Base-by-base conservation (phyloP, 2,888 invertebrate species). In the Graphium colonna region DNA sequence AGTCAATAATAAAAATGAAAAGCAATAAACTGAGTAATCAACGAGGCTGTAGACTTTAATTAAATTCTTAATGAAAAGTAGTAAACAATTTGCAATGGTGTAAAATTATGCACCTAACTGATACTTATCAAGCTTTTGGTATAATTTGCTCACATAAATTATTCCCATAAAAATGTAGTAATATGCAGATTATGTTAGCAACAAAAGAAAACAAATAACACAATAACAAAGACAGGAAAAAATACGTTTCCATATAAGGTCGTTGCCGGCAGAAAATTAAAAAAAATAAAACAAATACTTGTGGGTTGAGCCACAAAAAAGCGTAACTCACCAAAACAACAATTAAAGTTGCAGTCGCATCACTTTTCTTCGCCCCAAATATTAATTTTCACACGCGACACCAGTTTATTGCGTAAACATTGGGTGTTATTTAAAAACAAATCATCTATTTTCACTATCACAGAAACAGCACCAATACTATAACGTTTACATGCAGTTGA, bases 401-500 rank as follows among this genome's bases (percentile, higher is more conserved):
- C 21, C 12, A 42, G 21, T 47, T 47, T 40, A 39, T 55, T 52
- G 43, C 50, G 50, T 51, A 53, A 58, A 53, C 33, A 42, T 46
- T 33, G 17, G 31, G 9, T 12, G 44, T 21, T 41, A 13, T 18
- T 47, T 41, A 28, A 26, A 16, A 9, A 17, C 15, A 46, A 16
- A 43, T 10, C 3, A 21, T 51, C 44, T 41, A 31, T 31, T 39
- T 51, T 17, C 46, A 44, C 48, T 53, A 50, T 58, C 49, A 56
- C 52, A 55, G 55, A 36, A 31, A 49, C 40, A 52, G 51, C 50
- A 51, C 50, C 52, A 44, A n/a, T n/a, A n/a, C n/a, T n/a, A n/a
- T 36, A 26, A 42, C 40, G 26, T 9, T 36, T 33, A 48, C 10
- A 16, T 33, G 31, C 33, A 42, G 1, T 9, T 10, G 18, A 10